phyloP scores from a whole-genome alignment of 2,797 vertebrate genomes.

The Protonibea diacanthus region DNA sequence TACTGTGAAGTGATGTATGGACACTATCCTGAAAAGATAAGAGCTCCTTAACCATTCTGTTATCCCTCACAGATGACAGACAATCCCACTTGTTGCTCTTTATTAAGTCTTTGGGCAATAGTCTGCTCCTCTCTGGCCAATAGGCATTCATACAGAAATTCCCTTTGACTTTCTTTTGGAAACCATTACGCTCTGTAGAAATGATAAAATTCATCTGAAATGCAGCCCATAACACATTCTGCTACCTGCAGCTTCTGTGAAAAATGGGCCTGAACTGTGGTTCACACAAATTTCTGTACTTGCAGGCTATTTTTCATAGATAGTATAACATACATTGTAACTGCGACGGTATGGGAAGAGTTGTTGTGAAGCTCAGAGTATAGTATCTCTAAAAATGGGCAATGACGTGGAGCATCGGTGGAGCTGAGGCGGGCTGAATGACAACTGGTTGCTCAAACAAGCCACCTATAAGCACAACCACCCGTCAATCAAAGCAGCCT shows the following conservation, averaged over 20 bases:
- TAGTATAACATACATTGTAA: too few species aligned
- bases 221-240: constrained; percentile 5
- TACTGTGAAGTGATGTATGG: neutral
- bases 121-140: neutral
- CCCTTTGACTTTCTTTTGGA: neutral
- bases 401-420: too few species aligned
- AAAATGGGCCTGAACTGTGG: neutral
- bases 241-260: constrained; percentile 10
- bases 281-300: neutral
- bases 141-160: constrained; percentile 2
- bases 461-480: too few species aligned
- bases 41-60: constrained; percentile 10
- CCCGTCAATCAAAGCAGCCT: too few species aligned
- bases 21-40: neutral
- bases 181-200: neutral
- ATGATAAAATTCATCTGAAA: constrained; percentile 16
- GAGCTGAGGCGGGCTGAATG: too few species aligned
- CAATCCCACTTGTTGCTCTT: constrained; percentile 4
- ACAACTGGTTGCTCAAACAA: too few species aligned
- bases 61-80: constrained; percentile 18
- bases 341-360: too few species aligned
- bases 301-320: too few species aligned
- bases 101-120: constrained; percentile 19
- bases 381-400: too few species aligned
- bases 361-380: too few species aligned